Evolutionary conservation across 2,888 invertebrate genomes (phyloP).

Genomic region (Theretra japonica): DNA sequence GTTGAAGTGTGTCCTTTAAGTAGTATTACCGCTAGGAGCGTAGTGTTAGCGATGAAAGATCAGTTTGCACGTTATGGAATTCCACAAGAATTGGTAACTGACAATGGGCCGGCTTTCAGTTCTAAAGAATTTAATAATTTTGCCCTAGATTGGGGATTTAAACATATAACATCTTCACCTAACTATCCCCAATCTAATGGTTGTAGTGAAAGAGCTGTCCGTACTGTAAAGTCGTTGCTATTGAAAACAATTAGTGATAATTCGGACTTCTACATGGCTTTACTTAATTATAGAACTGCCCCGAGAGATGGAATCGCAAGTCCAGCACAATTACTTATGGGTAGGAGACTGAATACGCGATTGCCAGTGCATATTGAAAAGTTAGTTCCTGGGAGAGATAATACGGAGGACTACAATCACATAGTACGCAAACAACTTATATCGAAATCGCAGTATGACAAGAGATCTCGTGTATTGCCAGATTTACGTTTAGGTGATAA

Average conservation of each 20-base stretch:
- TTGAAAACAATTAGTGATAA: too few species aligned
- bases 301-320: too few species aligned
- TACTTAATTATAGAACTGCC: too few species aligned
- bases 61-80: constrained; percentile 37
- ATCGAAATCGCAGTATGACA: too few species aligned
- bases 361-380: too few species aligned
- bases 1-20: background rate
- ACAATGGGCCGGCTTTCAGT: constrained; percentile 35
- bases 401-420: too few species aligned
- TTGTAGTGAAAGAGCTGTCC: constrained; percentile 25
- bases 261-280: too few species aligned
- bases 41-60: constrained; percentile 36
- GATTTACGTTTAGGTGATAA: background rate
- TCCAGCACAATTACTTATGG: too few species aligned
- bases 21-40: background rate
- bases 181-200: constrained; percentile 33
- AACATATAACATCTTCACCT: constrained; percentile 29
- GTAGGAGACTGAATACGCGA: too few species aligned
- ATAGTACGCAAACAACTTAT: too few species aligned
- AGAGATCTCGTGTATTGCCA: background rate
- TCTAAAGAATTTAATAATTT: constrained; percentile 15
- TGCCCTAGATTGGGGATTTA: constrained; percentile 11
- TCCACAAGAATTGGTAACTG: constrained; percentile 33
- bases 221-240: background rate
- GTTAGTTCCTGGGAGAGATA: too few species aligned